Evolutionary conservation across 2,113 vertebrate species (phyloP).

Genomic region (Callospermophilus lateralis): DNA sequence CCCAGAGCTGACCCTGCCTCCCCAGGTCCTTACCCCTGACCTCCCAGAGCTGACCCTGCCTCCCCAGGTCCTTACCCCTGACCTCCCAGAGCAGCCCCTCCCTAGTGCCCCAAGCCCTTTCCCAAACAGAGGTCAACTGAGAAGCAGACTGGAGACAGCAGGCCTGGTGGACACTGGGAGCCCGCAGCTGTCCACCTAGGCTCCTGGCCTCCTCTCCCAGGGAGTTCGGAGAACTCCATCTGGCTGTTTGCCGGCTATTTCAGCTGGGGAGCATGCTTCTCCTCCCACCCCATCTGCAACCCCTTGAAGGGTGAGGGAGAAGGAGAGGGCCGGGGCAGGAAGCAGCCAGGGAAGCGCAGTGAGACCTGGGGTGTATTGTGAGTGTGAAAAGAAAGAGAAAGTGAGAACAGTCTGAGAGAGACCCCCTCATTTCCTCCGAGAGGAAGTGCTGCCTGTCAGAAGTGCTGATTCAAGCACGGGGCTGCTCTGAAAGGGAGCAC

Average conservation of each 20-base stretch:
- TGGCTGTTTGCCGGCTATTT: not conserved
- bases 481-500: not conserved
- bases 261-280: not conserved
- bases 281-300: no score
- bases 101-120: not conserved
- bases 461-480: constrained; percentile 60
- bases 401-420: not conserved
- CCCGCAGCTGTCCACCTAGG: not conserved
- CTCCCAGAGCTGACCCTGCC: no score
- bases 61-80: no score
- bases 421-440: not conserved
- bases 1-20: no score
- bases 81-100: no score
- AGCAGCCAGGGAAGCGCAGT: not conserved
- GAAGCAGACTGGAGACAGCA: not conserved
- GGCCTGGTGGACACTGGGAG: no score
- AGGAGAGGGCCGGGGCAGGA: not conserved
- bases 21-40: no score
- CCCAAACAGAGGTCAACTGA: not conserved
- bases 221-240: not conserved
- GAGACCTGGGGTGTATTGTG: not conserved
- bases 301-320: not conserved
- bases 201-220: not conserved
- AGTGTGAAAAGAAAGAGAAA: constrained; percentile 78
- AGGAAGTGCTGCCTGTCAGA: not conserved